These are phyloP conservation scores for Amorpha juglandis DNA, from an alignment of 2,888 invertebrate species.

Conservation along the genomic window DNA sequence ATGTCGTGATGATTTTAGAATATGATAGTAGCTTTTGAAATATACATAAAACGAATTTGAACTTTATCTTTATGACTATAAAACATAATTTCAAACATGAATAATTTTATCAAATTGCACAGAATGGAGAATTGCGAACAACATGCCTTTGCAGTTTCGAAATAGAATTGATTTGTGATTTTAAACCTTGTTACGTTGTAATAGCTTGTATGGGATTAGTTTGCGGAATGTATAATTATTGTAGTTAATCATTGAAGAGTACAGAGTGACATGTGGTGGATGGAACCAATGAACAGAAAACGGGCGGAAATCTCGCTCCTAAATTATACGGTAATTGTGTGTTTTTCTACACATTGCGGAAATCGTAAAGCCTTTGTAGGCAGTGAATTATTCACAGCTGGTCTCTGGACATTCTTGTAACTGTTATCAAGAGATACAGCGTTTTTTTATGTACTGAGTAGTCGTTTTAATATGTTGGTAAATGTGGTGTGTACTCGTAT, in stretches of 20 bases:
- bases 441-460: neutral
- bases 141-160: neutral
- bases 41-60: neutral
- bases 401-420: neutral
- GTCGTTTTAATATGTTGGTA: too few species aligned
- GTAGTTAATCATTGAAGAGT: slow-evolving; percentile 31
- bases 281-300: slow-evolving; percentile 27
- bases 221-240: neutral
- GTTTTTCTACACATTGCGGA: slow-evolving; percentile 28
- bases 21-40: neutral
- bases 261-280: slow-evolving; percentile 32
- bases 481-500: too few species aligned
- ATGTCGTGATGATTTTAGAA: neutral
- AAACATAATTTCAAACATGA: neutral
- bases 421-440: neutral
- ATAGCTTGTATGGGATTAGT: neutral
- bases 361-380: slow-evolving; percentile 8
- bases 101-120: neutral
- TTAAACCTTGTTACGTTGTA: neutral
- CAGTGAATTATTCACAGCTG: slow-evolving; percentile 1
- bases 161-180: neutral
- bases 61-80: neutral
- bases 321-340: slow-evolving; percentile 31
- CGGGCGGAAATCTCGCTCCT: slow-evolving; percentile 28
- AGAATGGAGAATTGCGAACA: slow-evolving; percentile 2